A percentile compares a stretch with the other conserved stretches of the same genome.
Conservation (phyloP, 2,113 vertebrate genomes). For the Abramis brama region DNA sequence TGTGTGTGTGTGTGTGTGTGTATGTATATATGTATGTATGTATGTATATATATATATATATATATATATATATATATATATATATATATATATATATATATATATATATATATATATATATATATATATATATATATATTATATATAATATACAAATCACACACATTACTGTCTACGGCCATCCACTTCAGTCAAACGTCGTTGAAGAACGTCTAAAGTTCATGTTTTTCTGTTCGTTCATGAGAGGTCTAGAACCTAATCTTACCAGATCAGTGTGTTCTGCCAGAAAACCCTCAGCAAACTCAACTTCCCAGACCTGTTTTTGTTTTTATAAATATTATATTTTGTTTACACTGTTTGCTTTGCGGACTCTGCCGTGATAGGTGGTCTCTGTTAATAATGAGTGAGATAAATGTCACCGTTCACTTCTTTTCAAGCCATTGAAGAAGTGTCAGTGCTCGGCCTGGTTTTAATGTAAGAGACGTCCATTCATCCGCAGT, state of each 20-base stretch:
- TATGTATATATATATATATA: too few relatives aligned
- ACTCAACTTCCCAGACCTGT: conserved; percentile 49
- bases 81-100: too few relatives aligned
- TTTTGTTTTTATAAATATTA: conserved; percentile 53
- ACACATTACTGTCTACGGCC: too few relatives aligned
- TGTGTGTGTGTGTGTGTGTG: too few relatives aligned
- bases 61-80: too few relatives aligned
- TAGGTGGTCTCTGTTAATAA: conserved; percentile 56
- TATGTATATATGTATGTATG: too few relatives aligned
- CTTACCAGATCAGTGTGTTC: conserved; percentile 53
- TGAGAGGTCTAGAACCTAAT: not conserved
- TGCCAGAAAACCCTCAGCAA: conserved; percentile 39
- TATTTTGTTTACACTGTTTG: conserved; percentile 48
- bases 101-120: too few relatives aligned
- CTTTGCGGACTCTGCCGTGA: conserved; percentile 47
- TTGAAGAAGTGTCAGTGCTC: conserved; percentile 34
- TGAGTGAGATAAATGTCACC: conserved; percentile 52
- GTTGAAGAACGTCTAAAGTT: too few relatives aligned
- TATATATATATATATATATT: too few relatives aligned
- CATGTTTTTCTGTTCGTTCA: not conserved
- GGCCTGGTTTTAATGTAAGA: conserved; percentile 50
- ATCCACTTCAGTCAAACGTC: not conserved
- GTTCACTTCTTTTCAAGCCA: conserved; percentile 43
- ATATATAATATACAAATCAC: too few relatives aligned
- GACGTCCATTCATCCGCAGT: conserved; percentile 56